These are phyloP conservation scores for Gouania willdenowi DNA, from an alignment of 2,797 vertebrate genomes.

Conservation along the genomic window DNA sequence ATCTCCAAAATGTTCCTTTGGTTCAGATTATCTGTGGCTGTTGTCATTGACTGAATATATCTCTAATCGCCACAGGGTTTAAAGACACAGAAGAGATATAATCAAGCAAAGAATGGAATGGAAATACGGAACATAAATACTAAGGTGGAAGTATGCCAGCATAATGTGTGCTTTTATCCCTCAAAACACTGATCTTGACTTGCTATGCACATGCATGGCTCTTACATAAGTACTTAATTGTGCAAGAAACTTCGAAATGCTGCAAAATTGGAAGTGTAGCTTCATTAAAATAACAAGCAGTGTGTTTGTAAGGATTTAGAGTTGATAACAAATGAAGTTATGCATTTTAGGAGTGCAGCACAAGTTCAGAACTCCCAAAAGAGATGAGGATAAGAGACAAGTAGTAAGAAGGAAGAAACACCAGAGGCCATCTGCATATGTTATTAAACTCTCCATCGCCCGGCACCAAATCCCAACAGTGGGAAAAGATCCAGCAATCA, in stretches of 20 bases:
- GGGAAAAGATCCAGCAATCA: conserved; percentile 70
- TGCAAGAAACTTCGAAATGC: conserved; percentile 14
- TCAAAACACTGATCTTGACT: conserved; percentile 13
- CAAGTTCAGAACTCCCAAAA: conserved; percentile 46
- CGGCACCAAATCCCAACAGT: conserved; percentile 62
- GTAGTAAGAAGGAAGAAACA: conserved; percentile 48
- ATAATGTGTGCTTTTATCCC: conserved; percentile 1
- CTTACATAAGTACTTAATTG: conserved; percentile 40
- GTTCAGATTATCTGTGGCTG: too few species aligned
- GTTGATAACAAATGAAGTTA: conserved; percentile 25
- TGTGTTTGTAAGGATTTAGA: conserved; percentile 34
- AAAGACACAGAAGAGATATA: too few species aligned
- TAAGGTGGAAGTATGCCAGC: conserved; percentile 25
- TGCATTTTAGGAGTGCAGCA: conserved; percentile 41
- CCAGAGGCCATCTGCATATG: conserved; percentile 62
- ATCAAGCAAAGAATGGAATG: conserved; percentile 7
- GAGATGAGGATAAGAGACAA: conserved; percentile 40
- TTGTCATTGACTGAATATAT: too few species aligned
- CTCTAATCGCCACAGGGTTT: too few species aligned
- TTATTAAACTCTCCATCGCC: conserved; percentile 53
- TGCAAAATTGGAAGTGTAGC: conserved; percentile 31
- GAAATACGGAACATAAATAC: conserved; percentile 19
- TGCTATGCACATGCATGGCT: conserved; percentile 13
- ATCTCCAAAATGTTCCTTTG: too few species aligned
- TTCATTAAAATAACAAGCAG: conserved; percentile 37